Percentiles rank a stretch among this genome's conserved stretches.
Conservation (phyloP, 2,888 invertebrate genomes). For the Iselma pallidipennis region DNA sequence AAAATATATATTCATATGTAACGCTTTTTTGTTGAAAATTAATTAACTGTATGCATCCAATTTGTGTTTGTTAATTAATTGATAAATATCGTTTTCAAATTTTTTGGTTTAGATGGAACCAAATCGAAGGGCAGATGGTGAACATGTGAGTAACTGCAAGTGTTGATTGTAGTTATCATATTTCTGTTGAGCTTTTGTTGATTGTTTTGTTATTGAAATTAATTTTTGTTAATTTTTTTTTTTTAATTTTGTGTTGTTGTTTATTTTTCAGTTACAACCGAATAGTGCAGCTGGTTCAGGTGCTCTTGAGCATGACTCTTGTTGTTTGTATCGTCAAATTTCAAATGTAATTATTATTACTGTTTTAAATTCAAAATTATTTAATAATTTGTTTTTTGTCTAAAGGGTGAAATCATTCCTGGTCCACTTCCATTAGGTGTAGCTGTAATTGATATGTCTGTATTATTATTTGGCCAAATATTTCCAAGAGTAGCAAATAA, state of each 20-base stretch:
- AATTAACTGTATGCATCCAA: constrained; percentile 15
- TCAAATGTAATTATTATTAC: constrained; percentile 54
- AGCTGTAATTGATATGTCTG: constrained; percentile 94
- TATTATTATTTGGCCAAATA: constrained; percentile 88
- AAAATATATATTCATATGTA: background rate
- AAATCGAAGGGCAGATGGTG: constrained; percentile 78
- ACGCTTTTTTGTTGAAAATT: background rate
- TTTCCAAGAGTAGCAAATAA: constrained; percentile 95
- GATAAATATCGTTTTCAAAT: constrained; percentile 23
- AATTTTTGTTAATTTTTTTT: constrained; percentile 18
- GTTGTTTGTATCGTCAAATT: constrained; percentile 81
- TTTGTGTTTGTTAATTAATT: constrained; percentile 17
- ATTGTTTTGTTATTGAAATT: constrained; percentile 30
- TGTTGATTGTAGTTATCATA: constrained; percentile 25
- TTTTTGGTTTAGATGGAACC: constrained; percentile 76
- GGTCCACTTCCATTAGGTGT: constrained; percentile 92
- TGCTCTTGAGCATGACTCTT: constrained; percentile 95
- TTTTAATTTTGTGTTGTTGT: constrained; percentile 11
- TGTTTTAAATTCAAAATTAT: background rate
- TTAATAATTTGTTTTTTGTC: constrained; percentile 8
- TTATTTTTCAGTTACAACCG: constrained; percentile 75
- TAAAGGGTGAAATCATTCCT: constrained; percentile 65
- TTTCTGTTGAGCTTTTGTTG: constrained; percentile 29
- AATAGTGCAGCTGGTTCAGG: constrained; percentile 95
- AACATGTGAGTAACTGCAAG: constrained; percentile 71